phyloP scores from a whole-genome alignment of 1,140 invertebrate species.

The Drosophila carrolli region DNA sequence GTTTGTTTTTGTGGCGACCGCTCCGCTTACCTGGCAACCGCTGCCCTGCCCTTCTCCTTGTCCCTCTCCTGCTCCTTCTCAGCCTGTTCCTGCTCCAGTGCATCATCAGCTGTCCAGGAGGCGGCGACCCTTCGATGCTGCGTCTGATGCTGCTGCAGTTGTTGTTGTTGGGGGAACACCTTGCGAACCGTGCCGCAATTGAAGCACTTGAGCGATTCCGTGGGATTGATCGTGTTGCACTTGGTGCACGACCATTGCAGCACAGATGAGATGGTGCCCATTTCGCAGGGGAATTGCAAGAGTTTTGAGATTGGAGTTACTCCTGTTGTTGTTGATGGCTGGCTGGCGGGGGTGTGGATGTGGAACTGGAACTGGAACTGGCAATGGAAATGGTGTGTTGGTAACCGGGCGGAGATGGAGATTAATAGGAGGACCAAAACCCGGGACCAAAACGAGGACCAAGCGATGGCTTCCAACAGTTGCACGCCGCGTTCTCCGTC shows the following conservation, averaged over 20 bases:
- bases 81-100: constrained; percentile 5
- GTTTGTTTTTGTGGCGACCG: constrained; percentile 42
- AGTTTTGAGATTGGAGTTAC: constrained; percentile 26
- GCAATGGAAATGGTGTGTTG: constrained; percentile 17
- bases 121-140: constrained; percentile 45
- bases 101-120: constrained; percentile 59
- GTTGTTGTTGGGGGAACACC: constrained; percentile 71
- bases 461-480: constrained; percentile 28
- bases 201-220: constrained; percentile 91
- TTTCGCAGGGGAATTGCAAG: constrained; percentile 85
- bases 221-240: constrained; percentile 94
- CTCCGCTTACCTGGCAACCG: constrained; percentile 15
- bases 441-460: constrained; percentile 34
- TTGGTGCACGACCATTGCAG: constrained; percentile 94
- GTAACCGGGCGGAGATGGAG: constrained; percentile 27
- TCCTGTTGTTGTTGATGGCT: constrained; percentile 26
- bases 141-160: constrained; percentile 25
- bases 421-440: constrained; percentile 24
- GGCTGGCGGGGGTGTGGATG: constrained; percentile 18
- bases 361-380: constrained; percentile 10
- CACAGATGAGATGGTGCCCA: constrained; percentile 95
- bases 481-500: constrained; percentile 26
- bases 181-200: constrained; percentile 89
- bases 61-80: constrained; percentile 6
- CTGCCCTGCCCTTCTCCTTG: constrained; percentile 31